Percentiles rank a stretch among this genome's conserved stretches.
These are phyloP conservation scores for Aegotheles bennettii DNA, from an alignment of 2,113 vertebrate genomes.

Conservation along the genomic window DNA sequence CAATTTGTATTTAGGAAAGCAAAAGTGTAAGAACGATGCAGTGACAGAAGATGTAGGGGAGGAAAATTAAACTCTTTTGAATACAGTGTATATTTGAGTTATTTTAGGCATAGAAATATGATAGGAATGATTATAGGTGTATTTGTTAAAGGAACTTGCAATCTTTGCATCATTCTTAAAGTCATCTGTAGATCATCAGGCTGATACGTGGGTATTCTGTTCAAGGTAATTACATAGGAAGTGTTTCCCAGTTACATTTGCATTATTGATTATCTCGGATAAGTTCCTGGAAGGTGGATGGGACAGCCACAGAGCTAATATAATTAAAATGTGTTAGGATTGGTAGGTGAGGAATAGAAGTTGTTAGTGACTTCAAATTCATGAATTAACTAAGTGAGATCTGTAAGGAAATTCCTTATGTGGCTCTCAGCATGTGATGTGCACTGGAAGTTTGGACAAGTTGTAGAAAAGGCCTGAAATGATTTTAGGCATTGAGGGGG, in stretches of 20 bases:
- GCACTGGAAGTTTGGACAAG: neutral
- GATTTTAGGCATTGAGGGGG: neutral
- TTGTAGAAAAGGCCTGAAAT: neutral
- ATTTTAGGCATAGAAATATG: neutral
- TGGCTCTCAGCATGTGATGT: accelerated
- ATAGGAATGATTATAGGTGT: neutral
- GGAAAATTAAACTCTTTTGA: neutral
- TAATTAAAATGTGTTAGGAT: neutral
- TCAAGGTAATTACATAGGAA: neutral
- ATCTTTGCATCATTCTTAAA: neutral
- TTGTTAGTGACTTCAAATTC: neutral
- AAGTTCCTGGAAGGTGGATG: neutral
- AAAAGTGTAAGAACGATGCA: neutral
- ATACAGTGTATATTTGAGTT: neutral
- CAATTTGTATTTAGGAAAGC: neutral
- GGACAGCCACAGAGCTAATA: neutral
- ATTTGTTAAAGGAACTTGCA: neutral
- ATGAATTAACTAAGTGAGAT: neutral
- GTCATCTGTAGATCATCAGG: neutral
- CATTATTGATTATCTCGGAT: neutral
- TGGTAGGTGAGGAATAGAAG: neutral
- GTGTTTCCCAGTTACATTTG: neutral
- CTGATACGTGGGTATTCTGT: neutral
- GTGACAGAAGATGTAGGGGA: neutral
- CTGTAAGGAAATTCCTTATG: neutral